Conservation (phyloP, 35 echinoderm and acorn worm species). For the Lytechinus variegatus region DNA sequence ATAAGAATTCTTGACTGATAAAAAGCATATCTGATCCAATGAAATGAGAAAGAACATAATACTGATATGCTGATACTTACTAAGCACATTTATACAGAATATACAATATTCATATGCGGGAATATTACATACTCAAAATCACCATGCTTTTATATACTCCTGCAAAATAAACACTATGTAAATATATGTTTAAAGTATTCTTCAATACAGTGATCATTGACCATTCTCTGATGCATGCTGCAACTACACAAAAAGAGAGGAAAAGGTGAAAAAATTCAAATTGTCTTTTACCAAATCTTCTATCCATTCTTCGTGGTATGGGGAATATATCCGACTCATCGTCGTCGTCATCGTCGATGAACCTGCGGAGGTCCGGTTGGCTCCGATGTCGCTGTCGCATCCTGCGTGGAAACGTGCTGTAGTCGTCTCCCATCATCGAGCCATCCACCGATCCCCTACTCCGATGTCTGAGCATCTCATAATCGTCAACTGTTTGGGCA, state of each 20-base stretch:
- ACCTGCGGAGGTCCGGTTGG: slow-evolving; percentile 45
- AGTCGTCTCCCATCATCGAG: background rate
- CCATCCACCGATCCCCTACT: slow-evolving; percentile 39
- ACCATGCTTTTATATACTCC: too few relatives aligned
- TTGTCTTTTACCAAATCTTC: slow-evolving; percentile 59
- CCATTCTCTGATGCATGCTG: background rate
- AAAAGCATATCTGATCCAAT: too few relatives aligned
- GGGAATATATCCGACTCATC: slow-evolving; percentile 71
- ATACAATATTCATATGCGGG: too few relatives aligned
- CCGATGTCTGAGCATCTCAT: slow-evolving; percentile 48
- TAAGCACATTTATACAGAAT: too few relatives aligned
- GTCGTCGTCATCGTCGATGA: slow-evolving; percentile 30
- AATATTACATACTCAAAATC: too few relatives aligned
- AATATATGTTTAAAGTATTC: background rate
- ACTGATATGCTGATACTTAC: too few relatives aligned
- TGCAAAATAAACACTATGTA: background rate
- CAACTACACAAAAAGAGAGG: background rate
- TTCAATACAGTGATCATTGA: background rate
- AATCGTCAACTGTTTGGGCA: slow-evolving; percentile 44
- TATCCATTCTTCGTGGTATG: slow-evolving; percentile 67
- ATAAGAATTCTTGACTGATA: too few relatives aligned
- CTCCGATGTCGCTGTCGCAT: slow-evolving; percentile 54
- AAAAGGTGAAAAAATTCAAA: slow-evolving; percentile 9
- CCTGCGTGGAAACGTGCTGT: background rate
- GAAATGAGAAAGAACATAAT: too few relatives aligned